A percentile compares a stretch with the other conserved stretches of the same genome.
phyloP scores from a whole-genome alignment of 2,797 vertebrate genomes.

The Sebastes steindachneri region DNA sequence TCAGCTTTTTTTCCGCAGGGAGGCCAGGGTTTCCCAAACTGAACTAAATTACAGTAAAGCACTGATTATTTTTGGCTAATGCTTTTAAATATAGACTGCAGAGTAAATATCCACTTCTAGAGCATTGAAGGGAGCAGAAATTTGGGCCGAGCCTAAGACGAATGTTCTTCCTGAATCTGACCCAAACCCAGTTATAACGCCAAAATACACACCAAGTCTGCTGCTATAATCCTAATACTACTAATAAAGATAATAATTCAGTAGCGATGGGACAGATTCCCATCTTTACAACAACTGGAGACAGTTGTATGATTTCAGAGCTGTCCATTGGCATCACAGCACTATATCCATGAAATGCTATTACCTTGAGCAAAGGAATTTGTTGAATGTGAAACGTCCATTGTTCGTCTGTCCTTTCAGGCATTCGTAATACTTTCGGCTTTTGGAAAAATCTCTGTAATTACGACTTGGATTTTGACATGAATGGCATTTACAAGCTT shows the following conservation, averaged over 20 bases:
- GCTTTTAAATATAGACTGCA: conserved; percentile 1
- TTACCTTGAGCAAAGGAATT: background rate
- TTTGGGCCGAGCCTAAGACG: background rate
- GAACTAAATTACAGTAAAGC: conserved; percentile 14
- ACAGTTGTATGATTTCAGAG: background rate
- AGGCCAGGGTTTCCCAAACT: background rate
- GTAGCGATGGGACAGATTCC: background rate
- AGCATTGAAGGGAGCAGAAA: background rate
- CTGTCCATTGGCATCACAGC: background rate
- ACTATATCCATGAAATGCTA: background rate
- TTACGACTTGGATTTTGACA: background rate
- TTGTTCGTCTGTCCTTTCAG: background rate
- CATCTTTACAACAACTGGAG: background rate
- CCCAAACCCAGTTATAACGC: background rate
- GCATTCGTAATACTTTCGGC: background rate
- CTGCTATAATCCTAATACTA: background rate
- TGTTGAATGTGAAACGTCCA: background rate
- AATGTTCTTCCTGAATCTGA: background rate
- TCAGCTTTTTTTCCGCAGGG: background rate
- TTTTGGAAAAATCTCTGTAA: background rate
- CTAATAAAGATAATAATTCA: background rate
- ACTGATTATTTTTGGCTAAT: background rate
- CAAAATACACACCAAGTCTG: background rate
- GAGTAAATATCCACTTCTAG: background rate
- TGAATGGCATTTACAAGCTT: background rate